Evolutionary conservation across 2,797 vertebrate genomes (phyloP).

Genomic region (Amblyopsis hoosieri): DNA sequence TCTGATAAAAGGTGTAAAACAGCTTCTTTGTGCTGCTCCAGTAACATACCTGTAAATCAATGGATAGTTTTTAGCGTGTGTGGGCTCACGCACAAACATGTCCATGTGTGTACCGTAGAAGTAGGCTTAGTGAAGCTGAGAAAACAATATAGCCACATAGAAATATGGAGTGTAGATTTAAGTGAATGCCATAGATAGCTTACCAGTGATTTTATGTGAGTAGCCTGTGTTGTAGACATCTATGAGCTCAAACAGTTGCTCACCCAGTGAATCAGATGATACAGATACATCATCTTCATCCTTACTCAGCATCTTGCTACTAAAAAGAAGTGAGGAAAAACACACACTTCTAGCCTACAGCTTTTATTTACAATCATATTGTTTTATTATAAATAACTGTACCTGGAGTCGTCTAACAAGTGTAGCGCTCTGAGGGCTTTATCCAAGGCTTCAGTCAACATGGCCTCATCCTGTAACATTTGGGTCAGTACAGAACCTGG

Average conservation of each 20-base stretch:
- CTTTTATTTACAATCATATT: too few species aligned
- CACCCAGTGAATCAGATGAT: slow-evolving; percentile 81
- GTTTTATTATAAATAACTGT: neutral
- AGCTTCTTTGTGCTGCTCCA: slow-evolving; percentile 78
- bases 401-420: slow-evolving; percentile 57
- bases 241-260: slow-evolving; percentile 81
- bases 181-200: slow-evolving; percentile 1
- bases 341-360: too few species aligned
- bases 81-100: neutral
- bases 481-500: slow-evolving; percentile 70
- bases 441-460: slow-evolving; percentile 72
- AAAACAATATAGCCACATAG: too few species aligned
- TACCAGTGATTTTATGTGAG: slow-evolving; percentile 84
- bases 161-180: neutral
- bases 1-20: slow-evolving; percentile 76
- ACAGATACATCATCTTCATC: slow-evolving; percentile 71
- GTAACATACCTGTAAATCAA: slow-evolving; percentile 76
- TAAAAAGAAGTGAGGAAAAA: neutral
- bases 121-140: too few species aligned
- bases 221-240: slow-evolving; percentile 79
- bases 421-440: slow-evolving; percentile 76
- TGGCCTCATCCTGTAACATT: slow-evolving; percentile 77
- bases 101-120: too few species aligned
- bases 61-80: neutral
- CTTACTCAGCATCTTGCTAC: slow-evolving; percentile 38